These are phyloP conservation scores for Enteromius argenteus DNA, from an alignment of 2,797 vertebrate genomes.

Conservation along the genomic window DNA sequence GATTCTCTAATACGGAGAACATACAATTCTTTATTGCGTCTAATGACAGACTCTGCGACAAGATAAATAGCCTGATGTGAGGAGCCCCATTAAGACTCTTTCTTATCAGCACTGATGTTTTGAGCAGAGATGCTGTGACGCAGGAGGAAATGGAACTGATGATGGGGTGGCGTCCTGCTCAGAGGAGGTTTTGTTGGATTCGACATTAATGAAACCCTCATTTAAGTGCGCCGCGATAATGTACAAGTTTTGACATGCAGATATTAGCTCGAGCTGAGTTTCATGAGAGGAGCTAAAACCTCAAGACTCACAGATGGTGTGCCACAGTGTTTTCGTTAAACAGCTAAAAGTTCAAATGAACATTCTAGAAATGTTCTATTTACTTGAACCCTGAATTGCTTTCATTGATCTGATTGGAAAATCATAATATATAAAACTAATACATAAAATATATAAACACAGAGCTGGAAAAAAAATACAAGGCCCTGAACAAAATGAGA, in stretches of 20 bases:
- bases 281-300: not conserved
- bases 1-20: not conserved
- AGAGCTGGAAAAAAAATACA: not conserved
- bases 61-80: conserved; percentile 27
- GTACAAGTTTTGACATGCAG: not conserved
- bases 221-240: conserved; percentile 11
- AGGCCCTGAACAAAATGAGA: not conserved
- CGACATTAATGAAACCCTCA: conserved; percentile 1
- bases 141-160: conserved; percentile 26
- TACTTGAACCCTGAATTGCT: not conserved
- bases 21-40: not conserved
- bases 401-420: not conserved
- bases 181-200: not conserved
- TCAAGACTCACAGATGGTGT: not conserved
- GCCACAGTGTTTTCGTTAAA: not conserved
- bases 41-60: conserved; percentile 20
- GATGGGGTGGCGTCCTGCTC: conserved; percentile 2
- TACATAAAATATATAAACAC: not conserved
- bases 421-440: not conserved
- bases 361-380: not conserved
- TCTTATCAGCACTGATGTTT: conserved; percentile 20
- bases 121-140: conserved; percentile 14
- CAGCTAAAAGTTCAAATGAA: not conserved
- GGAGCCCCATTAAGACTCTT: conserved; percentile 21
- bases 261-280: not conserved